Conservation (phyloP, 2,113 vertebrate genomes). For the Pachyramphus minor region DNA sequence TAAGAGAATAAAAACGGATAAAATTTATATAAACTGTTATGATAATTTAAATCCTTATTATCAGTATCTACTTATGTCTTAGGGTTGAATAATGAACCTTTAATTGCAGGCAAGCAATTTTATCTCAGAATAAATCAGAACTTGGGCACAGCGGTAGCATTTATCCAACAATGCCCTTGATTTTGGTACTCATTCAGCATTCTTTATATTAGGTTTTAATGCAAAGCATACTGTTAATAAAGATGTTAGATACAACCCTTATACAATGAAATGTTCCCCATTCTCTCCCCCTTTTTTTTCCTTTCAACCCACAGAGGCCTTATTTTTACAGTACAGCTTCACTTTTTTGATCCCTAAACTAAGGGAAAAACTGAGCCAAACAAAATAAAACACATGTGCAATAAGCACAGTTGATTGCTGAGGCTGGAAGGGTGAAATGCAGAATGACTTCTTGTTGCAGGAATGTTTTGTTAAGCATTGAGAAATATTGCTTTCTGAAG, state of each 20-base stretch:
- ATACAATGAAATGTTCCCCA: neutral
- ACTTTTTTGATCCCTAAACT: conserved; percentile 33
- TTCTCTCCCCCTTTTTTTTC: neutral
- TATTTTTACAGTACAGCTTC: conserved; percentile 32
- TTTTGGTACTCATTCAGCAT: conserved; percentile 9
- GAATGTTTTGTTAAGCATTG: conserved; percentile 37
- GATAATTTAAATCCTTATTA: conserved; percentile 25
- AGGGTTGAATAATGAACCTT: neutral
- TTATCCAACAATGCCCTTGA: conserved; percentile 18
- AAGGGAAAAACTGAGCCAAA: neutral
- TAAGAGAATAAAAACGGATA: conserved; percentile 9
- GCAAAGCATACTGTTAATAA: conserved; percentile 23
- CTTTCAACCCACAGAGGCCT: neutral
- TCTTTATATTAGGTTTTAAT: conserved; percentile 29
- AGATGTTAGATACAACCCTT: neutral
- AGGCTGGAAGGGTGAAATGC: neutral
- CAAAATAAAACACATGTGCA: conserved; percentile 21
- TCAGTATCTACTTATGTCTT: conserved; percentile 10
- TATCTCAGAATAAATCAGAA: conserved; percentile 26
- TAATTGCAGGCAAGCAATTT: conserved; percentile 31
- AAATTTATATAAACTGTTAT: neutral
- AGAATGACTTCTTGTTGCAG: conserved; percentile 15
- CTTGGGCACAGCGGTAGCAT: neutral
- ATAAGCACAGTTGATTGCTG: neutral
- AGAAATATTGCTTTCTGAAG: conserved; percentile 32